Evolutionary conservation across 1,140 invertebrate genomes (phyloP).

Genomic region (Achatina immaculata): DNA sequence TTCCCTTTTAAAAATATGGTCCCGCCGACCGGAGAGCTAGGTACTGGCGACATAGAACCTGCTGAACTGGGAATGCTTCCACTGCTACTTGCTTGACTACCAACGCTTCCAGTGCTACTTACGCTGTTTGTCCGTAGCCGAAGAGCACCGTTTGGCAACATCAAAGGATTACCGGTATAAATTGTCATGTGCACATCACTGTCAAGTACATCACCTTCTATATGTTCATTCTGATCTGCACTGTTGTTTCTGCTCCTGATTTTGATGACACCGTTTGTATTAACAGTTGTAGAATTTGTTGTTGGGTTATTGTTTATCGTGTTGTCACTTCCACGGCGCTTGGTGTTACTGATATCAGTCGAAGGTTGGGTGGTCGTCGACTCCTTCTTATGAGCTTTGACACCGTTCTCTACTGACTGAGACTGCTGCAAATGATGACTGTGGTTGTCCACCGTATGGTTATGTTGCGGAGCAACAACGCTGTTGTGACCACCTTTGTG

Average conservation of each 20-base stretch:
- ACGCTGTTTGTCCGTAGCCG: constrained; percentile 79
- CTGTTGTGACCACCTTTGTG: constrained; percentile 46
- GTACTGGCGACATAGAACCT: constrained; percentile 59
- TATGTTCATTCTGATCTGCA: neutral
- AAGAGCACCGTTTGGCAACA: constrained; percentile 62
- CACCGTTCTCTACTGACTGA: constrained; percentile 22
- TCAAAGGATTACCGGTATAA: neutral
- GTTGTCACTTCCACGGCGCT: constrained; percentile 40
- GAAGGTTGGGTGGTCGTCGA: neutral
- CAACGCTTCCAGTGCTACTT: constrained; percentile 78
- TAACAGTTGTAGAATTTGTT: neutral
- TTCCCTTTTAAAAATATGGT: constrained; percentile 65
- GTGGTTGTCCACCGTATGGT: constrained; percentile 34
- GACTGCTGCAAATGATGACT: constrained; percentile 13
- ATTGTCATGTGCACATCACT: neutral
- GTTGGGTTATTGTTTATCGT: constrained; percentile 56
- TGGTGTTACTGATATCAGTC: constrained; percentile 7
- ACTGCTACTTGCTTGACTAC: constrained; percentile 72
- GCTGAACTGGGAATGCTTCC: constrained; percentile 70
- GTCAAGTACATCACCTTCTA: neutral
- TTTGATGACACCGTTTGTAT: neutral
- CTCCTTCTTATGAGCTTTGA: constrained; percentile 3
- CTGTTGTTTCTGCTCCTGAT: constrained; percentile 31
- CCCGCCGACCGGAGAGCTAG: constrained; percentile 49
- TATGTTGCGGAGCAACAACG: constrained; percentile 24